Base-by-base conservation (phyloP, 2,797 vertebrate species). In the Argyrosomus regius region DNA sequence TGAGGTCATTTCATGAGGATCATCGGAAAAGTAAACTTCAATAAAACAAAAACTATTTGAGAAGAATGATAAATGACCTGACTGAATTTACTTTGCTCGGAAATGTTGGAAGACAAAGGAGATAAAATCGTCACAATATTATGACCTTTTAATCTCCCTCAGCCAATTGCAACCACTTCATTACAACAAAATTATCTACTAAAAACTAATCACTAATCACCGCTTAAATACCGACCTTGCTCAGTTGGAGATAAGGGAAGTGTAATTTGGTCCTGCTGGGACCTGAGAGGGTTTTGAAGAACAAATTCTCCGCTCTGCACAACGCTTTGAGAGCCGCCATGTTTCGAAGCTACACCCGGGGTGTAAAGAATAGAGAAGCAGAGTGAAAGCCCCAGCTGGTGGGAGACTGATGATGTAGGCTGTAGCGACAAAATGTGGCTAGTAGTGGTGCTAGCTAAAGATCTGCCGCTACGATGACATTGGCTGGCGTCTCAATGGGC, bases 311-410 rank as follows among this genome's bases (percentile, higher is more conserved):
- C 73, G 87, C 82, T 89, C 90, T 92, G 78, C 90, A 91, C 49
- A 95, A 82, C 7, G 91, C 84, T 93, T 88, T 93, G 53, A 95
- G 80, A 56, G 93, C 90, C 88, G 95, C 93, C 95, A 96, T 96
- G 67, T 94, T 95, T 90, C 4, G 48, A 72, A 73, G 81, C 59
- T 52, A 43, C 18, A 71, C 28, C 60, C 28, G 31, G 79, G 50
- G 59, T 77, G 72, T 48, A 3, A 3, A 39, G 76, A 67, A 45
- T 31, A 28, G 62, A 68, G 43, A 65, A 66, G 73, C 76, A 76
- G 79, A 35, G 52, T 75, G 28, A 65, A 48, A 49, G 48, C 66
- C 57, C 45, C 39, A 35, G 67, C 3, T 11, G 56, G 16, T 14
- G 17, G 43, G 57, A 20, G 10, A 70, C 54, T 58, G 60, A 56